Evolutionary conservation across 1,140 invertebrate species (phyloP), one percentile per base, ranked within the genome.

Genomic region (Vanessa tameamea): DNA sequence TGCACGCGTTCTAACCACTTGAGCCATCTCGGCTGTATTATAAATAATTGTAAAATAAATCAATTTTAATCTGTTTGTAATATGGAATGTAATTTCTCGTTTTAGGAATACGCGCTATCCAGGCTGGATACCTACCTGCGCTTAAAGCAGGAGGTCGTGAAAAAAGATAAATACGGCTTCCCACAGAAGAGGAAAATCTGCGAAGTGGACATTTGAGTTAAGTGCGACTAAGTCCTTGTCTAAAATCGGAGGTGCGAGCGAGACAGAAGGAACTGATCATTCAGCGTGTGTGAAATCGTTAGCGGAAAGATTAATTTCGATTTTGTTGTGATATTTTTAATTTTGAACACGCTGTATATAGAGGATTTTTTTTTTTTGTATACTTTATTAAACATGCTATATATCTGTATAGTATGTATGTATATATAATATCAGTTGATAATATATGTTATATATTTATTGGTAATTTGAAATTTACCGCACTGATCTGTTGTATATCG

Each of bases 111-210:
- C 75, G 94, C 93, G 0, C 83, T 93, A 1, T 93, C 92, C 0
- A 88, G 94, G 68, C 80, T 95, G 13, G 94, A 92, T n/a, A 93
- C 92, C 48, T 95, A 95, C 78, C 89, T 93, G 47, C 84, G 94
- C 50, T 77, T 95, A 9, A 95, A 95, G 77, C 93, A 94, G 59
- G 94, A 95, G 57, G 91, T 95, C 1, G 81, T 94, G 48, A 91
- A 93, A 79, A 87, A 92, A 70, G 87, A 89, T 67, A 84, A 91
- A 76, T 85, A 78, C 73, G 85, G 87, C 6, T 83, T 89, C 61
- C 83, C 92, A 4, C 88, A 93, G 51, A 94, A 94, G 80, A 89
- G 93, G 80, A 93, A 94, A 81, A 93, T 94, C 51, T 89, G 89
- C 69, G 92, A 93, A 64, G 92, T 93, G 12, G 92, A 93, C 83